Evolutionary conservation across 2,888 invertebrate genomes (phyloP).

Genomic region (Anagyrus pseudococci): DNA sequence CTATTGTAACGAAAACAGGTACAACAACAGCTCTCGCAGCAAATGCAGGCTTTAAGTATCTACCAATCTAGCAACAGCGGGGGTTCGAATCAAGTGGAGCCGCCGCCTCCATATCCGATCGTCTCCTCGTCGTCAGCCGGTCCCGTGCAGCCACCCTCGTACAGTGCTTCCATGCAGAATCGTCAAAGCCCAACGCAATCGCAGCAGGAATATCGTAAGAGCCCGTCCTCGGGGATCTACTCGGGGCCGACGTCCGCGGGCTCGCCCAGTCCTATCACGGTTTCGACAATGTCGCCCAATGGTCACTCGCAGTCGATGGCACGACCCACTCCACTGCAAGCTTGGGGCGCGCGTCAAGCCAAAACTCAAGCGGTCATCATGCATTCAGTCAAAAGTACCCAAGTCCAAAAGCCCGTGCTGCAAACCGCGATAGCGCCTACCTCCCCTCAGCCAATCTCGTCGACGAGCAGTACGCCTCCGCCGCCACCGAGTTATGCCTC

Average conservation of each 20-base stretch:
- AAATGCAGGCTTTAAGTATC: slow-evolving; percentile 85
- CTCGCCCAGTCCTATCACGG: slow-evolving; percentile 83
- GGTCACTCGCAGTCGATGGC: slow-evolving; percentile 67
- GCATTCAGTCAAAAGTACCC: slow-evolving; percentile 95
- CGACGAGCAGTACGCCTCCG: slow-evolving; percentile 65
- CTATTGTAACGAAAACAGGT: slow-evolving; percentile 54
- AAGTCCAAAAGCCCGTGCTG: slow-evolving; percentile 92
- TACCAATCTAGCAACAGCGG: slow-evolving; percentile 68
- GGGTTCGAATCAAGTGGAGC: slow-evolving; percentile 55
- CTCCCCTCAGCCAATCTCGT: slow-evolving; percentile 71
- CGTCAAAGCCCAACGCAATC: slow-evolving; percentile 86
- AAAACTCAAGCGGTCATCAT: slow-evolving; percentile 93
- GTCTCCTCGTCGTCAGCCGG: slow-evolving; percentile 67
- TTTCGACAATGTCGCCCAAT: slow-evolving; percentile 70
- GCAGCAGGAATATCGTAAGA: slow-evolving; percentile 80
- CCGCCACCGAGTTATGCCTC: slow-evolving; percentile 86
- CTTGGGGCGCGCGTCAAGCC: slow-evolving; percentile 86
- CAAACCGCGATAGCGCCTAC: slow-evolving; percentile 96
- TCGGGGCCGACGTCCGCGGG: slow-evolving; percentile 84
- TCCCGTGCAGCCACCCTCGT: slow-evolving; percentile 82
- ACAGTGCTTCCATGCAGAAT: slow-evolving; percentile 85
- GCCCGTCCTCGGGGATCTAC: slow-evolving; percentile 86
- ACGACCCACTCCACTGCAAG: slow-evolving; percentile 81
- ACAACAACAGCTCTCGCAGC: slow-evolving; percentile 86
- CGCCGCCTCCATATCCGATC: slow-evolving; percentile 66